phyloP scores from a whole-genome alignment of 1,140 invertebrate species.

The Pseudomyrmex flavicornis region DNA sequence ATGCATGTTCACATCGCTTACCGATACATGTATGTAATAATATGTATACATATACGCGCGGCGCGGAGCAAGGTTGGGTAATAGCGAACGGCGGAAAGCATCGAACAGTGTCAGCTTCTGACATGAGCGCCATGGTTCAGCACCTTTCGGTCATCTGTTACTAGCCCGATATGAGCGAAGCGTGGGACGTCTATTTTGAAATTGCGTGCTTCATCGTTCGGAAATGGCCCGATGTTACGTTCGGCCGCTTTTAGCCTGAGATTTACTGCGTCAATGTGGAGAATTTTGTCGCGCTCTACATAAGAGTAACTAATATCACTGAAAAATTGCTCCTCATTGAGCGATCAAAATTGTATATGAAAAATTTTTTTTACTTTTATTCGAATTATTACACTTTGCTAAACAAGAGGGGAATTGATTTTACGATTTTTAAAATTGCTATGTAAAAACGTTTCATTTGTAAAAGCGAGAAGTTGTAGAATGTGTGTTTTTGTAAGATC shows the following conservation, averaged over 20 bases:
- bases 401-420: too few species aligned
- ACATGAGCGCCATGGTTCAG: conserved; percentile 55
- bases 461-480: neutral
- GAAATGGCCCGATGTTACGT: conserved; percentile 33
- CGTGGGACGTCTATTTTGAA: conserved; percentile 44
- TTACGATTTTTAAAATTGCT: too few species aligned
- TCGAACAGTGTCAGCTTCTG: conserved; percentile 55
- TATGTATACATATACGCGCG: conserved; percentile 5
- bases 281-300: neutral
- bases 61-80: conserved; percentile 27
- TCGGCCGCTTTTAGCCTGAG: conserved; percentile 25
- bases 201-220: conserved; percentile 33
- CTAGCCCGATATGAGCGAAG: conserved; percentile 19
- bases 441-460: neutral
- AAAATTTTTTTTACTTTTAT: too few species aligned
- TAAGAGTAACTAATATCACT: neutral
- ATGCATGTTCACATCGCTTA: conserved; percentile 40
- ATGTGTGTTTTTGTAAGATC: conserved; percentile 3
- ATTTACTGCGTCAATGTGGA: conserved; percentile 17
- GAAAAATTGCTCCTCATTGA: too few species aligned
- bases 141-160: conserved; percentile 59
- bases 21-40: conserved; percentile 49
- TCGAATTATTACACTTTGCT: too few species aligned
- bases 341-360: too few species aligned
- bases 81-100: conserved; percentile 53